These are phyloP conservation scores for Propithecus perrieri DNA, from an alignment of 2,797 vertebrate genomes.

Conservation along the genomic window DNA sequence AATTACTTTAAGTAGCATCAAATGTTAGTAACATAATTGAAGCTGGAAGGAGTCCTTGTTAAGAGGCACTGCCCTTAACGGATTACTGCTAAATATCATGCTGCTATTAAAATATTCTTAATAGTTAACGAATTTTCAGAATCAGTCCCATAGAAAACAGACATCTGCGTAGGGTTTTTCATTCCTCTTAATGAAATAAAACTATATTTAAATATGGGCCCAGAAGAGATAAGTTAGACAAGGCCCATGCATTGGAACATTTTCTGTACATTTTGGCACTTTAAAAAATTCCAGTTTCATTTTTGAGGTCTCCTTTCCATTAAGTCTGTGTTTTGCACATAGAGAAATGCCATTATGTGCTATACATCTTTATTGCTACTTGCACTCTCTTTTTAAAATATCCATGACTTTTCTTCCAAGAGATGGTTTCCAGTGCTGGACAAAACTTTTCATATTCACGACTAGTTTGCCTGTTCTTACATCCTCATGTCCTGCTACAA, in stretches of 20 bases:
- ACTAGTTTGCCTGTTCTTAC: conserved; percentile 90
- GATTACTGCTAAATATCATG: conserved; percentile 22
- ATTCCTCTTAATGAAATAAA: conserved; percentile 51
- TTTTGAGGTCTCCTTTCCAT: conserved; percentile 77
- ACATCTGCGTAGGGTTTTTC: background rate
- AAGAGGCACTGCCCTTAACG: background rate
- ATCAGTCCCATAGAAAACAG: conserved; percentile 49
- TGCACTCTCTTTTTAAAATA: conserved; percentile 94
- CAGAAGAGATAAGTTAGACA: conserved; percentile 69
- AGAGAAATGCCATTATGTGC: conserved; percentile 73
- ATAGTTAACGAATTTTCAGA: background rate
- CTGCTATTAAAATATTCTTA: conserved; percentile 7
- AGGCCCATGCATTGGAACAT: conserved; percentile 69
- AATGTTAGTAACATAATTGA: background rate
- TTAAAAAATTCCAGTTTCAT: conserved; percentile 83
- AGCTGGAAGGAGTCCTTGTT: conserved; percentile 28
- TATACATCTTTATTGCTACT: conserved; percentile 81
- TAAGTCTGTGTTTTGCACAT: conserved; percentile 79
- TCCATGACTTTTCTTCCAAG: conserved; percentile 93
- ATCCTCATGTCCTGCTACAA: conserved; percentile 95
- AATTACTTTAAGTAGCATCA: conserved; percentile 67
- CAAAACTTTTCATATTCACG: conserved; percentile 99
- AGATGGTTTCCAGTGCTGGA: conserved; percentile 94
- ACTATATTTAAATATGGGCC: conserved; percentile 58
- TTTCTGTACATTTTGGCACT: conserved; percentile 83